Evolutionary conservation across 2,797 vertebrate species (phyloP), one percentile per base, ranked within the genome.

Genomic region (Sorex maritimensis): DNA sequence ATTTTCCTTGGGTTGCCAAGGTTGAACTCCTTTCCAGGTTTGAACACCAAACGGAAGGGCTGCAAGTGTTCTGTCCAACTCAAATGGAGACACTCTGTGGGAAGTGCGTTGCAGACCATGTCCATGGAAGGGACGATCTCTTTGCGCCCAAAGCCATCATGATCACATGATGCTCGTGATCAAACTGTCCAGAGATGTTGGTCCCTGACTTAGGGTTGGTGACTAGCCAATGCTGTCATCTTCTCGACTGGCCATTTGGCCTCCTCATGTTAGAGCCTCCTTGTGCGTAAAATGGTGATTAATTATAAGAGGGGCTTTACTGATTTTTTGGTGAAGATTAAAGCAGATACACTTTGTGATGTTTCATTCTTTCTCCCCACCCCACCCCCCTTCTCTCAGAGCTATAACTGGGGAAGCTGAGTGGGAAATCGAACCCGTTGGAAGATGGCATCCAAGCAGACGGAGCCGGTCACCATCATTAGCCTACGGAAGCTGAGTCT

Each of bases 401-500:
- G 58, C 15, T 61, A 6, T 4, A 19, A 61, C 58, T 23, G 21
- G 80, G 75, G 24, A 58, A 71, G 61, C 34, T 0, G 69, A 15
- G 81, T 72, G 65, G 67, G 44, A 41, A 58, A 26, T 0, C 12
- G 0, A 34, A 52, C 23, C 26, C 11, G 0, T 24, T 74, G 7
- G 49, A 77, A 74, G 75, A 97, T 97, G 97, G 72, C 72, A 0
- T 15, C 72, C 41, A 95, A 94, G 90, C n/a, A 71, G 3, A 86
- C 81, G 8, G 97, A 97, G 38, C 89, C 83, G 0, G 93, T 97
- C 85, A 97, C 97, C 0, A 0, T 87, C 34, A 92, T 98, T 11
- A 83, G 63, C 71, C 96, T 98, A 79, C 96, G 97, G 26, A 98
- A 97, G 93, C 72, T 98, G 93, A 94, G 74, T 3, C 13, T 2